phyloP scores from a whole-genome alignment of 2,797 vertebrate genomes.

The Bryconaethiops microstoma region DNA sequence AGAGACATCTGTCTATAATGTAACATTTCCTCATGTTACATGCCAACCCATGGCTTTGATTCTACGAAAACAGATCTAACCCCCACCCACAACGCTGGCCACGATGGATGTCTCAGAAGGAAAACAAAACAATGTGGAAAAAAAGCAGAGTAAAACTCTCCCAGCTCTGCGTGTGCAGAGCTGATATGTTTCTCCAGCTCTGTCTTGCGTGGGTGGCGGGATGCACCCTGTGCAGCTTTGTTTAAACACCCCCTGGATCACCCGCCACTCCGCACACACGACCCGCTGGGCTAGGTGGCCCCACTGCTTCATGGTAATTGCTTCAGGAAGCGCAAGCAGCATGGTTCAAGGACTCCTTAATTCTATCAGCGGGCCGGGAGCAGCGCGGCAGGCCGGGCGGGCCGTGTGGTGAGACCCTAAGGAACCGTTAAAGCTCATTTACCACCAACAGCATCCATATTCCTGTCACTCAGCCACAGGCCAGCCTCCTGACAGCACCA shows the following conservation, averaged over 20 bases:
- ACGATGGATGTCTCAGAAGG: conserved; percentile 61
- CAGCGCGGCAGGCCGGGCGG: conserved; percentile 50
- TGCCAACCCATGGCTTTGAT: conserved; percentile 74
- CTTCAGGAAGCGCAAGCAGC: conserved; percentile 76
- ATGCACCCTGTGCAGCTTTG: conserved; percentile 63
- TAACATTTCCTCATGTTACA: conserved; percentile 82
- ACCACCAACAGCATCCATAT: conserved; percentile 66
- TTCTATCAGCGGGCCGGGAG: conserved; percentile 71
- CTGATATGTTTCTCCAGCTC: conserved; percentile 53
- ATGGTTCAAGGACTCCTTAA: conserved; percentile 76
- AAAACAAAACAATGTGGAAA: conserved; percentile 46
- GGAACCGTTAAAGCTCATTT: conserved; percentile 72
- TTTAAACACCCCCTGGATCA: conserved; percentile 63
- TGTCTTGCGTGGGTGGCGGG: conserved; percentile 64
- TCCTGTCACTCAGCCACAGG: conserved; percentile 67
- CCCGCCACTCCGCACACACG: conserved; percentile 46
- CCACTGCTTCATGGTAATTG: conserved; percentile 76
- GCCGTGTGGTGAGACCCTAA: conserved; percentile 62
- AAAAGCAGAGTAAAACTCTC: conserved; percentile 36
- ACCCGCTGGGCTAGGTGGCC: conserved; percentile 56
- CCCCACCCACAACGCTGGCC: conserved; percentile 51
- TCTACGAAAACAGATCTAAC: conserved; percentile 76
- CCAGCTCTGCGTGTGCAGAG: conserved; percentile 33
- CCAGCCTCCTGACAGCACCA: conserved; percentile 41
- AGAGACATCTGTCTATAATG: conserved; percentile 82